Evolutionary conservation across 2,888 invertebrate species (phyloP).

Genomic region (Ennomos quercinarius): DNA sequence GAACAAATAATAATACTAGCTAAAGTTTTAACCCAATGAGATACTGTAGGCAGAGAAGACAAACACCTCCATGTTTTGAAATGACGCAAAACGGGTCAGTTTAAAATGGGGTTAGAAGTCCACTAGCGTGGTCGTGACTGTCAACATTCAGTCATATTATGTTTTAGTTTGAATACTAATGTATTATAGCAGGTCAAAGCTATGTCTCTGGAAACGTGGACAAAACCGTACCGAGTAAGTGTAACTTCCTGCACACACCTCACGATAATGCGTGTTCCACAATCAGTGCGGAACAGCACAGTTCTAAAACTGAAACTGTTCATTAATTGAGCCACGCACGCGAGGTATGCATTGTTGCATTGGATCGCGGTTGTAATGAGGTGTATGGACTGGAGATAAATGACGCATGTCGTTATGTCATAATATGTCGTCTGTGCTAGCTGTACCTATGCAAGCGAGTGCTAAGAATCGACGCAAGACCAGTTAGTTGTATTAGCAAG

Average conservation of each 20-base stretch:
- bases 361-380: constrained; percentile 15
- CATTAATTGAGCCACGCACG: constrained; percentile 10
- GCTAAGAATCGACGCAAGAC: too few species aligned
- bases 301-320: constrained; percentile 28
- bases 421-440: constrained; percentile 5
- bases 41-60: too few species aligned
- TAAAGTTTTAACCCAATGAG: too few species aligned
- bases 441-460: background rate
- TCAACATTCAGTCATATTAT: too few species aligned
- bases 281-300: constrained; percentile 35
- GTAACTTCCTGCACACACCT: constrained; percentile 7
- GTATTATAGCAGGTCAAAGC: constrained; percentile 1
- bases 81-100: too few species aligned
- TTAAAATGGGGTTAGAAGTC: too few species aligned
- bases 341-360: constrained; percentile 3
- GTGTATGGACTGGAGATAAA: background rate
- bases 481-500: too few species aligned
- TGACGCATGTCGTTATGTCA: constrained; percentile 10
- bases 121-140: too few species aligned
- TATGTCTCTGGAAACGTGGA: background rate
- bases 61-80: too few species aligned
- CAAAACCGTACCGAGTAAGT: background rate
- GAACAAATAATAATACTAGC: too few species aligned
- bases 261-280: constrained; percentile 24
- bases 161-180: too few species aligned